Base-by-base conservation (phyloP, 2,113 vertebrate species). In the Peromyscus polionotus region DNA sequence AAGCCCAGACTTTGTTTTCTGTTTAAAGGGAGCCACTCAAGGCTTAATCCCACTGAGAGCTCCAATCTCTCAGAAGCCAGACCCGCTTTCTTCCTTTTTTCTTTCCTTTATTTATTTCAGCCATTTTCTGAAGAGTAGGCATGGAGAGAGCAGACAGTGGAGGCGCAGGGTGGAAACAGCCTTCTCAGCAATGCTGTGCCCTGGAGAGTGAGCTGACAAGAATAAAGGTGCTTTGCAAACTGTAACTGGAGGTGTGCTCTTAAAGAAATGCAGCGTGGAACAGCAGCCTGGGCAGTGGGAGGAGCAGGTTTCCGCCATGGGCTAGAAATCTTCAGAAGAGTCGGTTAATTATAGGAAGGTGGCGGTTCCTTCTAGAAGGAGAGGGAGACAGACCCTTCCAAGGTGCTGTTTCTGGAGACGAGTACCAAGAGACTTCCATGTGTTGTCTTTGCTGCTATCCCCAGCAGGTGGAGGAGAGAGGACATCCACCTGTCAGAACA, bases 211-310 rank as follows among this genome's bases (percentile, higher is more conserved):
- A 63, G 93, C 54, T 83, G 59, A 45, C 75, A 51, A 3, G 20
- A 67, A 65, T 4, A 0, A 39, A 94, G 75, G 92, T 95, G 95
- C 83, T 57, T 94, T 63, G 87, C 5, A 89, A 95, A 81, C 77
- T 67, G 83, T 54, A n/a, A 67, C 67, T 26, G 22, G 67, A 94
- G 59, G 59, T 83, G 59, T 73, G 59, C 57, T 39, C 59, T 45
- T 91, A 54, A 63, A 87, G 72, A 81, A 59, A 85, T 48, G 39
- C 83, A n/a, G 83, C 5, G 28, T 76, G 73, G 11, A 39, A 54
- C 57, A 57, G 54, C 13, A 45, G 63, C 51, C 45, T 4, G 4
- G n/a, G 48, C 22, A 1, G n/a, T 22, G 14, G 42, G 63, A 45
- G 54, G n/a, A 72, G 28, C 4, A 13, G 68, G 33, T 57, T 79